A percentile compares a stretch with the other conserved stretches of the same genome.
These are phyloP conservation scores for Graptemys geographica DNA, from an alignment of 2,797 vertebrate genomes.

Conservation along the genomic window DNA sequence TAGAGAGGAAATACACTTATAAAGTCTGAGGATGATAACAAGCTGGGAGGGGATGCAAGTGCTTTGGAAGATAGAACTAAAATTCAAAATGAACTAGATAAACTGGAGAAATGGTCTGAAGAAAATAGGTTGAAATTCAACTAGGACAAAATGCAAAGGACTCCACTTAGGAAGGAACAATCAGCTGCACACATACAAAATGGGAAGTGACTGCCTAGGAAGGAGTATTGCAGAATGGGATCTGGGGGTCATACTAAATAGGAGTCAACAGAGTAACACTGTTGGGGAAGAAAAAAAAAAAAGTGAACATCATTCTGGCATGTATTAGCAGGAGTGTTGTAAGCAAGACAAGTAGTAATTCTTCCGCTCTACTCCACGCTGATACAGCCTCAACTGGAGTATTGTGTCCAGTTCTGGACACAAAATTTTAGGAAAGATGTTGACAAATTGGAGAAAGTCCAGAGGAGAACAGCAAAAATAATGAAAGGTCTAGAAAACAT, in stretches of 20 bases:
- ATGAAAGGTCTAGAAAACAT: not conserved
- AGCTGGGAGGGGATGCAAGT: not conserved
- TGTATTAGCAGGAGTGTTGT: not conserved
- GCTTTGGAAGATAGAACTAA: not conserved
- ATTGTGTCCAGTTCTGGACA: not conserved
- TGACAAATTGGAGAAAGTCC: not conserved
- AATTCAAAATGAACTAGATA: not conserved
- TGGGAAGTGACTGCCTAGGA: not conserved
- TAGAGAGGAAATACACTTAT: not conserved
- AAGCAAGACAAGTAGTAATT: not conserved
- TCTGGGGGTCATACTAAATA: not conserved
- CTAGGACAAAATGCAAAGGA: not conserved
- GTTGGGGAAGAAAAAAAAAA: not conserved
- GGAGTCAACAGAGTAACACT: not conserved
- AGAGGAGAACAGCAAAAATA: not conserved
- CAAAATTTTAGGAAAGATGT: not conserved
- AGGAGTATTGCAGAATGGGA: not conserved
- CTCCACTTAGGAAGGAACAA: not conserved
- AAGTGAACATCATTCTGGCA: not conserved
- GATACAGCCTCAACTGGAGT: too few species aligned
- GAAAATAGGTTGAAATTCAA: not conserved
- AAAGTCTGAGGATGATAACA: not conserved
- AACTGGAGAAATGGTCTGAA: not conserved
- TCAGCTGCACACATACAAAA: not conserved
- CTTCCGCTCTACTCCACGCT: not conserved